phyloP scores from a whole-genome alignment of 2,113 vertebrate species.

The Passer montanus region DNA sequence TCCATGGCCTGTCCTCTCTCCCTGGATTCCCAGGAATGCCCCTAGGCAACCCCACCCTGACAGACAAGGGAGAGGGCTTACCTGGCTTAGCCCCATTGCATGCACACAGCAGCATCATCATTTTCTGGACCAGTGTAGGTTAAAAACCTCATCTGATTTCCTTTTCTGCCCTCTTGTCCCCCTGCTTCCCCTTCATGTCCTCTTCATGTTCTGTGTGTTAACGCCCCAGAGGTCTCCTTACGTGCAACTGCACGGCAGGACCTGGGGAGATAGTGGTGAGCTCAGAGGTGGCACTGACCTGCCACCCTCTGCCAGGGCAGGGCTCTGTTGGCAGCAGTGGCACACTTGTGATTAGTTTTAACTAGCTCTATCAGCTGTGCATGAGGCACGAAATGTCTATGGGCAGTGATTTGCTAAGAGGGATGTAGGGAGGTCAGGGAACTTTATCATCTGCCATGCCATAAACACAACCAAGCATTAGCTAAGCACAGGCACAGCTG shows the following conservation, averaged over 20 bases:
- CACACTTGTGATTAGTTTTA: neutral
- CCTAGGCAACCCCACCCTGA: neutral
- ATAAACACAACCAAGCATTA: neutral
- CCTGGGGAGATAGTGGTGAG: neutral
- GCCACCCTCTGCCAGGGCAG: neutral
- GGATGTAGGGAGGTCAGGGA: neutral
- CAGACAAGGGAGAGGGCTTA: neutral
- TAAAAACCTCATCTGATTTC: neutral
- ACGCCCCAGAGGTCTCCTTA: fast-evolving
- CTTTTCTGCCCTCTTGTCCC: neutral
- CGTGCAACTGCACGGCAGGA: neutral
- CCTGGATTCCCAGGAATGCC: neutral
- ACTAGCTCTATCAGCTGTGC: neutral
- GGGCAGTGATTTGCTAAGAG: neutral
- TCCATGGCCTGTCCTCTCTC: neutral
- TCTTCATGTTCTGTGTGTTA: fast-evolving
- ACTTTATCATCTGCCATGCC: neutral
- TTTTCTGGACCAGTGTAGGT: neutral
- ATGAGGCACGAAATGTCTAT: neutral
- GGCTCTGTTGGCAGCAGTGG: neutral
- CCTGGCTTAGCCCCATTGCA: neutral
- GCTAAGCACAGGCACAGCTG: neutral
- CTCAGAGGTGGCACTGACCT: neutral
- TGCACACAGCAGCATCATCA: neutral
- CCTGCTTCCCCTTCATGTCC: neutral